A percentile compares a stretch with the other conserved stretches of the same genome.
phyloP scores from a whole-genome alignment of 2,113 vertebrate species.

The Rattus norvegicus region GRCr8 NC_086020.1:205893001-205893500 shows the following conservation, averaged over 20 bases:
- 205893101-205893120: background rate
- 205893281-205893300: slow-evolving; percentile 13
- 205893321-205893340: slow-evolving; percentile 6
- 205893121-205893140: slow-evolving; percentile 43
- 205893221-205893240: slow-evolving; percentile 37
- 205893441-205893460: background rate
- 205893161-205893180: slow-evolving; percentile 25
- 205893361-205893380: background rate
- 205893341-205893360: background rate
- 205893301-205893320: slow-evolving; percentile 39
- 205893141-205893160: slow-evolving; percentile 37
- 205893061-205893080: background rate
- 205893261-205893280: slow-evolving; percentile 42
- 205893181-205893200: slow-evolving; percentile 59
- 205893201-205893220: slow-evolving; percentile 54
- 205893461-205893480: background rate
- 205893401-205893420: background rate
- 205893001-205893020: background rate
- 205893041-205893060: background rate
- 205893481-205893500: background rate
- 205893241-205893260: background rate
- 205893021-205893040: background rate
- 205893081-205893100: background rate
- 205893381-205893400: background rate
- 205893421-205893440: background rate